Evolutionary conservation across 2,797 vertebrate species (phyloP), one percentile per base, ranked within the genome.

Genomic region (Rhabdomys pumilio): DNA sequence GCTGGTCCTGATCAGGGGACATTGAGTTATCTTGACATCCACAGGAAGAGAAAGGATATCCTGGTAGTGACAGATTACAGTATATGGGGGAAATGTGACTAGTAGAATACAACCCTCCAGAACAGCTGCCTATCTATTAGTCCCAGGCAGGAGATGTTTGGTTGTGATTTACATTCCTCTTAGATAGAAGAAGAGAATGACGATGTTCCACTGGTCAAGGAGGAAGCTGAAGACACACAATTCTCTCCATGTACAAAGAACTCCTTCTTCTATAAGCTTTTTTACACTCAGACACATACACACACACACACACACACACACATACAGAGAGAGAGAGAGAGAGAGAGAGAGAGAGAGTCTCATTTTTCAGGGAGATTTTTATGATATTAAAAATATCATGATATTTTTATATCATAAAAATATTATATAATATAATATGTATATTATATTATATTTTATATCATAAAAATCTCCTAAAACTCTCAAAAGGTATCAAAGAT

Each of bases 401-500:
- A n/a, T 38, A 38, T 38, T 38, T 38, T 38, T 38, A 38, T 38
- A 38, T 38, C 38, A 38, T 38, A 38, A 38, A 38, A 38, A 38
- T 38, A 38, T 38, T 38, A 38, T 38, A 38, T 38, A 38, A 38
- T 38, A 38, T 38, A 38, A 38, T 38, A 38, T 38, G 2, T 38
- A 38, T 38, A 38, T 38, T 38, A 38, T 38, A 38, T 38, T 38
- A 38, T 38, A 38, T 38, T 38, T 38, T 38, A 86, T 97, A 95
- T 82, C 83, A 65, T 67, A 83, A 90, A 97, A 97, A 93, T 94
- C 75, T 96, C 97, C 91, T 65, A 1, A 0, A 34, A 75, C 7
- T 79, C 97, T 93, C 92, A 61, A 87, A 95, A 97, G 90, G 92
- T 0, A 3, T 94, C 93, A 95, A 95, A 73, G 92, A 85, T 95